Evolutionary conservation across 2,113 vertebrate species (phyloP).

Genomic region (Raja brachyura): DNA sequence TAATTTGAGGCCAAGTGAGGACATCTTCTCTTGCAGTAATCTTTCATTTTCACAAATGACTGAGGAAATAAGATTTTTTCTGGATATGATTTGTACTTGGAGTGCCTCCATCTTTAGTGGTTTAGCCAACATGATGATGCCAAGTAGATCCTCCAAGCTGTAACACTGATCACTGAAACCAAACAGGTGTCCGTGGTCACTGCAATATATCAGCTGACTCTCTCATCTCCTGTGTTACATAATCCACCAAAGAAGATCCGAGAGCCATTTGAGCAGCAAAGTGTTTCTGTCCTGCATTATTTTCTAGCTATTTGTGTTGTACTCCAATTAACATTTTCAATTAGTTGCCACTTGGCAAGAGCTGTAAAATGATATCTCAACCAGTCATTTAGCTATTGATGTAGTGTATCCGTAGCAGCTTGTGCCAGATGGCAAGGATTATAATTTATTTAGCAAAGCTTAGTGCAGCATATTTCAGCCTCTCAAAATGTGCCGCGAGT

Average conservation of each 20-base stretch:
- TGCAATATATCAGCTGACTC: neutral
- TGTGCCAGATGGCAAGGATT: slow-evolving; percentile 19
- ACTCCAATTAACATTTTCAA: slow-evolving; percentile 4
- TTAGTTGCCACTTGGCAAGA: slow-evolving; percentile 14
- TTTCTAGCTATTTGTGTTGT: neutral
- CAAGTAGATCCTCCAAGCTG: neutral
- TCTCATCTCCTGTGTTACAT: neutral
- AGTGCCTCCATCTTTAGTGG: neutral
- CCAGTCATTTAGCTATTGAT: neutral
- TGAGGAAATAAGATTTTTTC: neutral
- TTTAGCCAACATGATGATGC: neutral
- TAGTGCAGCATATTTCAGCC: slow-evolving; percentile 13
- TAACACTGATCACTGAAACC: neutral
- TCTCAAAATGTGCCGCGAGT: neutral
- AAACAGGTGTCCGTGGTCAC: neutral
- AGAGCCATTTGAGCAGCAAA: neutral
- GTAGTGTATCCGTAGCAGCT: slow-evolving; percentile 20
- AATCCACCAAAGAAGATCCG: neutral
- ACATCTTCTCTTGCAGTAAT: no score
- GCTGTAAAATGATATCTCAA: slow-evolving; percentile 26
- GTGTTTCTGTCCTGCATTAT: neutral
- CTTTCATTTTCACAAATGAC: neutral
- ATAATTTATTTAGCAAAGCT: slow-evolving; percentile 14
- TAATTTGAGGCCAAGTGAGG: no score
- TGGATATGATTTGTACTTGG: neutral